Conservation (phyloP, 1,140 invertebrate species). For the Drosophila pseudoobscura region DNA sequence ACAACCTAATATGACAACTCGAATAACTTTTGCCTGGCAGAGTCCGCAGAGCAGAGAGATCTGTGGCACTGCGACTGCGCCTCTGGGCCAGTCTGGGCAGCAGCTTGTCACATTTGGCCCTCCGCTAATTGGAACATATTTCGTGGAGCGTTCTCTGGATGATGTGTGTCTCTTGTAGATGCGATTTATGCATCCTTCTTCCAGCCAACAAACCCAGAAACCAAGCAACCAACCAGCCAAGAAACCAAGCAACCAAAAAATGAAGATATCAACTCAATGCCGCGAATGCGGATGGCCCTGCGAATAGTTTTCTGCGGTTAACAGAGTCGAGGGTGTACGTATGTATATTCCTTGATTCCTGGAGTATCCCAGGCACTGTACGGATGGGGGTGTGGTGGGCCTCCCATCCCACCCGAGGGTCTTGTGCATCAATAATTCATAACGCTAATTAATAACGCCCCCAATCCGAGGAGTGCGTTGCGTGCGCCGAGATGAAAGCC, state of each 20-base stretch:
- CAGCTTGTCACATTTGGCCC: slow-evolving; percentile 62
- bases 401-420: slow-evolving; percentile 16
- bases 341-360: neutral
- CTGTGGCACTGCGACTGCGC: neutral
- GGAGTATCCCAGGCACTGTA: no score
- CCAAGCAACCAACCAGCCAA: neutral
- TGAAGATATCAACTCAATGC: slow-evolving; percentile 58
- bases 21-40: slow-evolving; percentile 71
- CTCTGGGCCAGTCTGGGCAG: slow-evolving; percentile 5
- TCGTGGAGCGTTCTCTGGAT: slow-evolving; percentile 20
- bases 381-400: no score
- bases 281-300: no score
- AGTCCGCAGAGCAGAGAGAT: slow-evolving; percentile 2
- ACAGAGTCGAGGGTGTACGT: slow-evolving; percentile 16
- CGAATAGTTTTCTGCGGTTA: no score
- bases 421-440: slow-evolving; percentile 76
- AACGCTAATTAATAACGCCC: slow-evolving; percentile 82
- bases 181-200: slow-evolving; percentile 72
- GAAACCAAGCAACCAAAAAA: slow-evolving; percentile 23
- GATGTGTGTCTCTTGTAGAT: slow-evolving; percentile 46
- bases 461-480: slow-evolving; percentile 60
- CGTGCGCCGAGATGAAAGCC: slow-evolving; percentile 66
- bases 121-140: slow-evolving; percentile 82
- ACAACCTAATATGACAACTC: slow-evolving; percentile 82
- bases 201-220: neutral